phyloP scores from a whole-genome alignment of 2,888 invertebrate species.

The Caenorhabditis afra region DNA sequence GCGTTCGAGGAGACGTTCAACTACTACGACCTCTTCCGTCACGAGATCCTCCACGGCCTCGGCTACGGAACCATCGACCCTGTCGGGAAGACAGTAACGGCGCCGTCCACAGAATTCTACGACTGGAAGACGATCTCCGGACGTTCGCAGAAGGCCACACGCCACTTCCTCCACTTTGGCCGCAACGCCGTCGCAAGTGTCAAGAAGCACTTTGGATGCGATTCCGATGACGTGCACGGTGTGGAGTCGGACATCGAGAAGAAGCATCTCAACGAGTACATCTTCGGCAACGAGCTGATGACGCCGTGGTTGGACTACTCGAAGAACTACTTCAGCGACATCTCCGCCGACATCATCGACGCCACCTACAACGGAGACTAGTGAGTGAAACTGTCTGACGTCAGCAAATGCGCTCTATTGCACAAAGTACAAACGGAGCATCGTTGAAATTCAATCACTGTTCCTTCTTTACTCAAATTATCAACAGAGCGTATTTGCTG shows the following conservation, averaged over 20 bases:
- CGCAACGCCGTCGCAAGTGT: background rate
- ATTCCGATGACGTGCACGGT: background rate
- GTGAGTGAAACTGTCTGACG: too few relatives aligned
- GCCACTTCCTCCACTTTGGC: background rate
- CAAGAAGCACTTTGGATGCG: background rate
- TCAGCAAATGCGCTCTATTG: too few relatives aligned
- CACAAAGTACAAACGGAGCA: too few relatives aligned
- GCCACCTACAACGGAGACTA: too few relatives aligned
- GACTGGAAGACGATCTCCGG: too few relatives aligned
- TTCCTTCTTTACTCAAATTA: too few relatives aligned
- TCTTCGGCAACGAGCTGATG: background rate
- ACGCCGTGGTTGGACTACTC: too few relatives aligned
- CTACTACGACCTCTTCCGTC: slow-evolving; percentile 24
- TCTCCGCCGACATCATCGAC: too few relatives aligned
- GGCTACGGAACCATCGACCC: slow-evolving; percentile 11
- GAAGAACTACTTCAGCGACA: too few relatives aligned
- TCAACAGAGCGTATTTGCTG: too few relatives aligned
- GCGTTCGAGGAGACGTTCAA: background rate
- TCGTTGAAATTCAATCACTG: too few relatives aligned
- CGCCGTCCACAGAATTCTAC: background rate
- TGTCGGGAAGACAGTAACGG: too few relatives aligned
- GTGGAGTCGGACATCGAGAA: background rate
- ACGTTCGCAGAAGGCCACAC: background rate
- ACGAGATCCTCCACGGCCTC: slow-evolving; percentile 19
- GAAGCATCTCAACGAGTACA: slow-evolving; percentile 3